These are phyloP conservation scores for Pocillopora meandrina DNA, from an alignment of 92 coral and sea anemone genomes.

Conservation along the genomic window DNA sequence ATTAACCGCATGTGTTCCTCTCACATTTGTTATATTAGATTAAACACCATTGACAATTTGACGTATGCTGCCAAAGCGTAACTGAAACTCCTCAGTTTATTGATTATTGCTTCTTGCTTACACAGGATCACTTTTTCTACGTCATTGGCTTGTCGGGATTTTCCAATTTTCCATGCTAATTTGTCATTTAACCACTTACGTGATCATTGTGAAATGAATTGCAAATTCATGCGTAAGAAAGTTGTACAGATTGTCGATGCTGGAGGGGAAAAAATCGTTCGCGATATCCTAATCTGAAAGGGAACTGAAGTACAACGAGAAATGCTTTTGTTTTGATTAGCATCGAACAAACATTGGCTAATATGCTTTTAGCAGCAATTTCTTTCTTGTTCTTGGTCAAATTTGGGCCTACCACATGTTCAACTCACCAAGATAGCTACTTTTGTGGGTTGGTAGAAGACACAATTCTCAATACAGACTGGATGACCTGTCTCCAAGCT, in stretches of 20 bases:
- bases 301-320: too few species aligned
- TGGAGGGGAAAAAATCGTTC: neutral
- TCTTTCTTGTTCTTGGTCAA: neutral
- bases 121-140: slow-evolving; percentile 12
- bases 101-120: slow-evolving; percentile 17
- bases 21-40: slow-evolving; percentile 1
- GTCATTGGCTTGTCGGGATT: slow-evolving; percentile 27
- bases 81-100: slow-evolving; percentile 7
- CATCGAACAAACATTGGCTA: neutral
- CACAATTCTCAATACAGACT: slow-evolving; percentile 11
- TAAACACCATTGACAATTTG: slow-evolving; percentile 21
- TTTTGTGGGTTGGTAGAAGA: neutral
- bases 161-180: slow-evolving; percentile 16
- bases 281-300: neutral
- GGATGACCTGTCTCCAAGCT: slow-evolving; percentile 34
- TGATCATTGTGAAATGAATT: neutral
- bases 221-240: neutral
- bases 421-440: slow-evolving; percentile 11
- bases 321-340: neutral
- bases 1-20: neutral
- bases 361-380: slow-evolving; percentile 11
- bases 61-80: slow-evolving; percentile 29
- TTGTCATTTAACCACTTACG: neutral
- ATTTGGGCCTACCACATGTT: neutral
- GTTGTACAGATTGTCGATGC: neutral